Conservation (phyloP, 2,888 invertebrate genomes). For the Eupithecia exiguata region DNA sequence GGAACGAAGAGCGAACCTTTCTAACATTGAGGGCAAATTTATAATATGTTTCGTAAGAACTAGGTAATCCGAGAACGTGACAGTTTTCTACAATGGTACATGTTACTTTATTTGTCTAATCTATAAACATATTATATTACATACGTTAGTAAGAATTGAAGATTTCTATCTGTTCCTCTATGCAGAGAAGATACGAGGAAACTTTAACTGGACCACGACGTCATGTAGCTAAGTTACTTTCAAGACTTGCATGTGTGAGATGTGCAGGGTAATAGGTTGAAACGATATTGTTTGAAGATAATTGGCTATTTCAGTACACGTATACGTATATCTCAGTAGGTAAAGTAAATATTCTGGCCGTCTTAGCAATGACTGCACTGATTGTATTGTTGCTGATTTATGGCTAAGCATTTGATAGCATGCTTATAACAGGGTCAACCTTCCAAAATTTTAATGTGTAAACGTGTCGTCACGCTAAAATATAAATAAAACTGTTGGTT, state of each 20-base stretch:
- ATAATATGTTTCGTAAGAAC: too few relatives aligned
- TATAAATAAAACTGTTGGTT: too few relatives aligned
- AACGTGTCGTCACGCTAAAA: too few relatives aligned
- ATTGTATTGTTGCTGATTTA: too few relatives aligned
- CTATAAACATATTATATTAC: too few relatives aligned
- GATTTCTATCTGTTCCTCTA: background rate
- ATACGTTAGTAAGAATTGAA: background rate
- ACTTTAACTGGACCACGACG: background rate
- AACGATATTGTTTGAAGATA: background rate
- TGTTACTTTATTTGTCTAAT: too few relatives aligned
- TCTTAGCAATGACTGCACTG: too few relatives aligned
- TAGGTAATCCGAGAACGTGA: background rate
- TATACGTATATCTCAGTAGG: background rate
- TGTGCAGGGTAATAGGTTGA: background rate
- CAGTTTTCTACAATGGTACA: background rate
- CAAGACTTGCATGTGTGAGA: background rate
- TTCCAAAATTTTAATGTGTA: too few relatives aligned
- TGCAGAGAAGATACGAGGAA: background rate
- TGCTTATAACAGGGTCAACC: background rate
- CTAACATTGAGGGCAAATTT: too few relatives aligned
- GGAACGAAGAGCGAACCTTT: too few relatives aligned
- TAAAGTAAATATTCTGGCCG: background rate
- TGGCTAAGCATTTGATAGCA: background rate
- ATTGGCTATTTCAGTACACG: background rate
- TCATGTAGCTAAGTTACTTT: background rate